Evolutionary conservation across 2,113 vertebrate species (phyloP).

Genomic region (Porphyrio hochstetteri): DNA sequence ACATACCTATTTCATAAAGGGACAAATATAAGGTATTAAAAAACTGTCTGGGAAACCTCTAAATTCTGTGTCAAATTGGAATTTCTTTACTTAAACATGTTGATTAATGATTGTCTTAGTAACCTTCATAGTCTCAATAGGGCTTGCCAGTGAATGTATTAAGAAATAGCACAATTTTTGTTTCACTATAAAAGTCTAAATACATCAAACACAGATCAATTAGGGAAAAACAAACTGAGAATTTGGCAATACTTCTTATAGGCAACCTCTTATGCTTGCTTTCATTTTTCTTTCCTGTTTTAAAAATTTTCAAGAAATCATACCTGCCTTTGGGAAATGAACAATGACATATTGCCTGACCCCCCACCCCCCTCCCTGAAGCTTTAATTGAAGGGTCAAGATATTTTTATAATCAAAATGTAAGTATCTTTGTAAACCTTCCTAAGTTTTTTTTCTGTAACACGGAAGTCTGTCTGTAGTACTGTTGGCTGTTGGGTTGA

Average conservation of each 20-base stretch:
- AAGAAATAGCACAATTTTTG: neutral
- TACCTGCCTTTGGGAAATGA: neutral
- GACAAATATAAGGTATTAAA: neutral
- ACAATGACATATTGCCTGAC: neutral
- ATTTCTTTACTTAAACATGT: neutral
- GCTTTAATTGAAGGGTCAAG: neutral
- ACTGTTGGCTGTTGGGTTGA: neutral
- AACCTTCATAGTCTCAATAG: neutral
- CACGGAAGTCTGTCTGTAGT: neutral
- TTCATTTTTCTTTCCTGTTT: neutral
- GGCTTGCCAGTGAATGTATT: neutral
- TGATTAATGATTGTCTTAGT: neutral
- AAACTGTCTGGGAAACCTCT: rapidly evolving
- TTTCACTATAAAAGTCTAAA: neutral
- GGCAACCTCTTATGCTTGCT: neutral
- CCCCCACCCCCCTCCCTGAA: neutral
- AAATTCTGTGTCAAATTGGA: neutral
- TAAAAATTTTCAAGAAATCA: neutral
- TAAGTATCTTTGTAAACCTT: neutral
- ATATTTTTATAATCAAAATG: neutral
- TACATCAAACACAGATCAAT: neutral
- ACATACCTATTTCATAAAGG: neutral
- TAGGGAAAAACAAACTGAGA: neutral
- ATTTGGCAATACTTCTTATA: neutral
- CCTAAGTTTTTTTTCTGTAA: too few species aligned